Evolutionary conservation across 2,113 vertebrate species (phyloP).

Genomic region (Rhodinocichla rosea): DNA sequence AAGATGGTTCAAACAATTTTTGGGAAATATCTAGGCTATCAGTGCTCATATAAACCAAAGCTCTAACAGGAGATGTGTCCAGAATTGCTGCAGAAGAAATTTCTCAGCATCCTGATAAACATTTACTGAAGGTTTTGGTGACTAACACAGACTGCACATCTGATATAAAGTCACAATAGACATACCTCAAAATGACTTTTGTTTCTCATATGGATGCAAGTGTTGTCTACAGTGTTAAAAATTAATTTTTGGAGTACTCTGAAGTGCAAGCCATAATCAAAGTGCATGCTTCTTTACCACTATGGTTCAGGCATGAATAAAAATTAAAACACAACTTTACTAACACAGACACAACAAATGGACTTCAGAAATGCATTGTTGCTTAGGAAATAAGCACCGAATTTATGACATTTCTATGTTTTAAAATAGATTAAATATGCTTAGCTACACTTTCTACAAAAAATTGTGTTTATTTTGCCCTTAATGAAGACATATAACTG

Average conservation of each 20-base stretch:
- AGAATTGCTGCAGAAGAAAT: neutral
- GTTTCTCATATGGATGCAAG: neutral
- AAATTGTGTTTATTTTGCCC: neutral
- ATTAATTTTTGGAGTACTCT: conserved; percentile 3
- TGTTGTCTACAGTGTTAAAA: neutral
- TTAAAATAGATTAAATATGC: neutral
- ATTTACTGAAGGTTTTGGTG: neutral
- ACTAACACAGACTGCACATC: neutral
- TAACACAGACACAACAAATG: neutral
- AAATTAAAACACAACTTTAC: neutral
- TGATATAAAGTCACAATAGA: conserved; percentile 12
- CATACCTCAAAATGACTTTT: conserved; percentile 11
- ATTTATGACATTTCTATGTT: neutral
- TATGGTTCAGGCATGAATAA: neutral
- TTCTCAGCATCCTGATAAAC: neutral
- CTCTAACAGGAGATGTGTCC: neutral
- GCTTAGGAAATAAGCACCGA: conserved; percentile 15
- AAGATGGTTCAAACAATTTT: neutral
- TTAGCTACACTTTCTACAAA: neutral
- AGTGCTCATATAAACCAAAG: neutral
- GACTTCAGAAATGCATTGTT: neutral
- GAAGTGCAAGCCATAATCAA: neutral
- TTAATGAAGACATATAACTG: neutral
- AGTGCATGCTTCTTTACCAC: neutral
- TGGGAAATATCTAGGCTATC: neutral